Conservation (phyloP, 2,113 vertebrate genomes). For the Capreolus pygargus region DNA sequence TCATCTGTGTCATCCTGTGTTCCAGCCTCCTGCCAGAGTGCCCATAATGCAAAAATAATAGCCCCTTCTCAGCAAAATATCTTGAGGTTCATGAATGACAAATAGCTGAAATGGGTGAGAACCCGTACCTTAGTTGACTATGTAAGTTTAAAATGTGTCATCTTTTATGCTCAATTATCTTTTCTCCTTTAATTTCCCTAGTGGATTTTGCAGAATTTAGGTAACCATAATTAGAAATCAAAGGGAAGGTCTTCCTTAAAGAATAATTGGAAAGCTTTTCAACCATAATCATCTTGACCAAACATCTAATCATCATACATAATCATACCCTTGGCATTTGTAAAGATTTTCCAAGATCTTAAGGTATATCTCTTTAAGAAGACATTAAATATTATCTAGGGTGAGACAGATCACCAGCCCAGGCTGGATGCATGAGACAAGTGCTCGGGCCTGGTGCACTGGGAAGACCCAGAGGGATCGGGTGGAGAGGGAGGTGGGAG, state of each 20-base stretch:
- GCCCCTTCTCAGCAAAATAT: slow-evolving; percentile 49
- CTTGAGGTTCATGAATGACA: slow-evolving; percentile 33
- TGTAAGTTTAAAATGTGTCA: slow-evolving; percentile 32
- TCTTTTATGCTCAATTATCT: slow-evolving; percentile 43
- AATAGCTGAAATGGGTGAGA: slow-evolving; percentile 29
- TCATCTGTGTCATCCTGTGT: slow-evolving; percentile 43
- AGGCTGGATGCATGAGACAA: no score
- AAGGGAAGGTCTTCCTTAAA: slow-evolving; percentile 32
- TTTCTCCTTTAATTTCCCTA: slow-evolving; percentile 50
- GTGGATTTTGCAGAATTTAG: slow-evolving; percentile 42
- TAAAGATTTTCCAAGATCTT: slow-evolving; percentile 43
- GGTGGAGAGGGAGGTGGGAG: no score
- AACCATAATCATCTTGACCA: slow-evolving; percentile 58
- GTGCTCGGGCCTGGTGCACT: no score
- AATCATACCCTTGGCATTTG: slow-evolving; percentile 35
- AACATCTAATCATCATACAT: slow-evolving; percentile 36
- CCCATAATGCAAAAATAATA: neutral
- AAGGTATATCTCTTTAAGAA: slow-evolving; percentile 16
- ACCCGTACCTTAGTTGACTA: neutral
- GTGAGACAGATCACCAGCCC: no score
- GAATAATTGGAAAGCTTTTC: slow-evolving; percentile 51
- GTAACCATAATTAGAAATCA: slow-evolving; percentile 53
- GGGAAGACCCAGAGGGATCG: no score
- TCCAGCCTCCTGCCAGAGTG: neutral
- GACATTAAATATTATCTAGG: neutral